A percentile compares a stretch with the other conserved stretches of the same genome.
Conservation (phyloP, 53 echinoderm and acorn worm species). For the Crossaster papposus region DNA sequence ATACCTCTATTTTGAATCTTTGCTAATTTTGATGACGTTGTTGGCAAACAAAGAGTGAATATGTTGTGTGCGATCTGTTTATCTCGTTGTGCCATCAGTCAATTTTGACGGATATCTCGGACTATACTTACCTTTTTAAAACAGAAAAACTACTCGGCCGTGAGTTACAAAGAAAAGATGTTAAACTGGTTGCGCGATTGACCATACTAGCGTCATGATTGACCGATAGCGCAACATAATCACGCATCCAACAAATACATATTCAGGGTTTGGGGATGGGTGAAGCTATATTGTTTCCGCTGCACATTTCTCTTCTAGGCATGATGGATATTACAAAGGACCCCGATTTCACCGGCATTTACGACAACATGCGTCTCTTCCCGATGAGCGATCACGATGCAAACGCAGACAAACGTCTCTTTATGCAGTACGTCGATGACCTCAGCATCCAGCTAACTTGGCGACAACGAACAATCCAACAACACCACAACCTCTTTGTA, state of each 20-base stretch:
- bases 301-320: constrained; percentile 21
- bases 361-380: constrained; percentile 94
- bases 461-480: constrained; percentile 75
- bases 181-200: too few relatives aligned
- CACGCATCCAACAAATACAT: too few relatives aligned
- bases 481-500: constrained; percentile 86
- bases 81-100: too few relatives aligned
- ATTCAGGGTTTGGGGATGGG: neutral
- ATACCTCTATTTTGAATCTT: too few relatives aligned
- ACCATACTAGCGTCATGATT: too few relatives aligned
- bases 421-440: constrained; percentile 87
- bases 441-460: constrained; percentile 78
- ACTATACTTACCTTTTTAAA: too few relatives aligned
- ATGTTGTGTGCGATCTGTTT: too few relatives aligned
- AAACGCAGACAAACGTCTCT: constrained; percentile 85
- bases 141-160: too few relatives aligned
- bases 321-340: constrained; percentile 97
- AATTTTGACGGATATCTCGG: too few relatives aligned
- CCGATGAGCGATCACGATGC: constrained; percentile 96
- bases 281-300: neutral
- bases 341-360: constrained; percentile 82
- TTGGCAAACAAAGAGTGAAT: neutral
- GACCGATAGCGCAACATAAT: too few relatives aligned
- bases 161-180: too few relatives aligned
- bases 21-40: too few relatives aligned